Evolutionary conservation across 2,113 vertebrate species (phyloP).

Genomic region (Acanthisitta chloris): DNA sequence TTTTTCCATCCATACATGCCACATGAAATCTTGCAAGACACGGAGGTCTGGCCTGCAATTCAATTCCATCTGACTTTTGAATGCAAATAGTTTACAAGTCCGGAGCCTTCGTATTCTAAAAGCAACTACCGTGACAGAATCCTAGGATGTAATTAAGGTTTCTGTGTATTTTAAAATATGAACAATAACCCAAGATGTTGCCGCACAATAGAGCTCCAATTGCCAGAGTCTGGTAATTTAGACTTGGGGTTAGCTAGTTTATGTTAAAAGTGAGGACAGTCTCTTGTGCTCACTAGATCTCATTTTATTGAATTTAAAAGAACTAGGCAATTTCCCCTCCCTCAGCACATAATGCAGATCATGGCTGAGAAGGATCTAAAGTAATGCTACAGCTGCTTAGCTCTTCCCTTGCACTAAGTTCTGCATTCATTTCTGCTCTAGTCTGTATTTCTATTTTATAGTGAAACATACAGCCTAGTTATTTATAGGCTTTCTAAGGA

Average conservation of each 20-base stretch:
- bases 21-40: background rate
- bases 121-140: background rate
- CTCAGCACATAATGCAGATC: conserved; percentile 26
- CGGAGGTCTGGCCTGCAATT: background rate
- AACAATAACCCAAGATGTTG: background rate
- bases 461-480: conserved; percentile 72
- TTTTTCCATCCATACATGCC: background rate
- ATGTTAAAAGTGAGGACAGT: background rate
- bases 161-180: background rate
- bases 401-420: conserved; percentile 17
- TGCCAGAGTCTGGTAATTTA: background rate
- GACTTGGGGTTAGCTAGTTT: background rate
- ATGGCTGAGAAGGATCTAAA: background rate
- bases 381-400: conserved; percentile 29
- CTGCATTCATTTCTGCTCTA: conserved; percentile 47
- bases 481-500: conserved; percentile 76
- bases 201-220: background rate
- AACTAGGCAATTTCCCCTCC: background rate
- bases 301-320: conserved; percentile 29
- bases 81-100: background rate
- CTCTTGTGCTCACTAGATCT: background rate
- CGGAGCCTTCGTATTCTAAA: background rate
- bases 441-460: conserved; percentile 59
- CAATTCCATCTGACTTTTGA: background rate
- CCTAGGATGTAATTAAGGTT: background rate